Evolutionary conservation across 2,113 vertebrate species (phyloP).

Genomic region (Syrrhaptes paradoxus): DNA sequence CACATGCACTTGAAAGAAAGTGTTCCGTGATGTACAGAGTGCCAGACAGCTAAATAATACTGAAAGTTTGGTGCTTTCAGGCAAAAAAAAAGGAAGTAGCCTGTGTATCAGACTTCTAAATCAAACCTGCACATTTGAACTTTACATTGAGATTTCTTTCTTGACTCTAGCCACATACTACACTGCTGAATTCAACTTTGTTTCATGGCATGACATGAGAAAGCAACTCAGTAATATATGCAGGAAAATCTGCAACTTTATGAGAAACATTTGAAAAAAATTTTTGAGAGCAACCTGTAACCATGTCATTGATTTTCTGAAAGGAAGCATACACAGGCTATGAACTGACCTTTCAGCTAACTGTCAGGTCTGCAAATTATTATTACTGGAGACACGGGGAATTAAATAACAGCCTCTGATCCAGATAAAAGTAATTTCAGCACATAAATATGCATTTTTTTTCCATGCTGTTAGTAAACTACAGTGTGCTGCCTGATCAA

Average conservation of each 20-base stretch:
- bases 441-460: neutral
- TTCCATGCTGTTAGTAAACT: neutral
- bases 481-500: neutral
- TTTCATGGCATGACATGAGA: neutral
- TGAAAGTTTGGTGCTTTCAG: neutral
- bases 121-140: neutral
- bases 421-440: conserved; percentile 7
- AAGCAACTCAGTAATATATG: neutral
- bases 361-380: neutral
- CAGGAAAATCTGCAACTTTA: neutral
- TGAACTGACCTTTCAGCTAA: neutral
- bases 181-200: neutral
- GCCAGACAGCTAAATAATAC: neutral
- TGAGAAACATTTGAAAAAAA: neutral
- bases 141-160: neutral
- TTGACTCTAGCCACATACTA: neutral
- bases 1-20: neutral
- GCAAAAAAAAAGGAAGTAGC: neutral
- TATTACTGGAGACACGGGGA: neutral
- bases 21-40: neutral
- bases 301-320: neutral
- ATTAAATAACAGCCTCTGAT: conserved; percentile 19
- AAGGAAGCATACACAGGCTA: neutral
- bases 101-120: neutral
- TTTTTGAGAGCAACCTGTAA: neutral